phyloP scores from a whole-genome alignment of 2,797 vertebrate genomes.

The Notoglanidium macrostoma region DNA sequence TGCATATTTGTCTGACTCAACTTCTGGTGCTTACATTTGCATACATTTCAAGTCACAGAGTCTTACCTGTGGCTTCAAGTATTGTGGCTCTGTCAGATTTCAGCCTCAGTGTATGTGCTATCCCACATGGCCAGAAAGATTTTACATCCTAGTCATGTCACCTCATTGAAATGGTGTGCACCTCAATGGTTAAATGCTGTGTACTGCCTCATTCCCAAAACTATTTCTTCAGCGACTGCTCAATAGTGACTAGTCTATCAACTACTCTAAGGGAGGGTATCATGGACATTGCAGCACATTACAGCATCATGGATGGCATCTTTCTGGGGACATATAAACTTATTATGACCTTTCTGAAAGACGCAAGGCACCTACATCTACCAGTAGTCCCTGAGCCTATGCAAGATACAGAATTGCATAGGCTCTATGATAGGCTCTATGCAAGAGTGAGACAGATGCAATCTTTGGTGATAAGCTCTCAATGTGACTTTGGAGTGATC shows the following conservation, averaged over 20 bases:
- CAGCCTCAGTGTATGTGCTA: neutral
- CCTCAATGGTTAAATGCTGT: neutral
- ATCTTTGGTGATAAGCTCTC: neutral
- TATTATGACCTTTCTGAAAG: no score
- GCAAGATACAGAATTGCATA: no score
- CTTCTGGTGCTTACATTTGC: neutral
- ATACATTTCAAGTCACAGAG: neutral
- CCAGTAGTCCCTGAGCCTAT: no score
- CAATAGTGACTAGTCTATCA: neutral
- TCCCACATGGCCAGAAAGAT: neutral
- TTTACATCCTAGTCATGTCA: neutral
- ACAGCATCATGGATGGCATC: no score
- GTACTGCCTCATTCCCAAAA: neutral
- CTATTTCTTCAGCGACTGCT: neutral
- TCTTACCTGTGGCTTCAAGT: neutral
- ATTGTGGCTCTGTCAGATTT: neutral
- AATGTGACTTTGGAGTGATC: neutral
- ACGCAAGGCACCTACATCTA: no score
- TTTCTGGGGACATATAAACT: no score
- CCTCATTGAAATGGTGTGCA: neutral
- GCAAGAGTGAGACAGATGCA: no score
- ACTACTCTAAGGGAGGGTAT: neutral
- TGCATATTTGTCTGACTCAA: neutral
- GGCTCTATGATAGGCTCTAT: no score
- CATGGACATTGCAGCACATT: no score